Evolutionary conservation across 1,140 invertebrate genomes (phyloP).

Genomic region (Eubasilissa regina): DNA sequence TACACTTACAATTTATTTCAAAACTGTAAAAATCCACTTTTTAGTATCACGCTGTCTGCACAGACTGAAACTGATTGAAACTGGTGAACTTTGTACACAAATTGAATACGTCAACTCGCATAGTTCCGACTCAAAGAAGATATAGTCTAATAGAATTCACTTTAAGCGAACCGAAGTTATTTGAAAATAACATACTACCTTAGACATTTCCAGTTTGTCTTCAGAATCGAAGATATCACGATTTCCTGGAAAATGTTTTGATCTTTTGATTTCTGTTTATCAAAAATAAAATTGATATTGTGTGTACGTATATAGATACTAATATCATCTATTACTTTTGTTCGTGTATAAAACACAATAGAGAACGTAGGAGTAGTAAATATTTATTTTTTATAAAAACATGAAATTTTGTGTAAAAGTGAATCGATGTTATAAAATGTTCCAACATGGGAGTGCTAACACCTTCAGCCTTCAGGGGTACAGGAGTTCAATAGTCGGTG

Average conservation of each 20-base stretch:
- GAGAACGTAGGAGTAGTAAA: too few species aligned
- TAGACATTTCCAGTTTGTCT: background rate
- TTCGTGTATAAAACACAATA: too few species aligned
- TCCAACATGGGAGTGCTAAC: background rate
- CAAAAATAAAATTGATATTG: too few species aligned
- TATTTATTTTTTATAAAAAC: too few species aligned
- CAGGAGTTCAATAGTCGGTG: conserved; percentile 10
- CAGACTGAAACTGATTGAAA: conserved; percentile 18
- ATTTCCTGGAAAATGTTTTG: background rate
- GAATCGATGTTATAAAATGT: conserved; percentile 6
- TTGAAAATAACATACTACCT: background rate
- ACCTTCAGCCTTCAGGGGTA: background rate
- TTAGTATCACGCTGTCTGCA: conserved; percentile 6
- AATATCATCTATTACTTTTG: too few species aligned
- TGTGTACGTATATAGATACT: too few species aligned
- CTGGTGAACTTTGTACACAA: conserved; percentile 1
- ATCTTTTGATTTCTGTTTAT: background rate
- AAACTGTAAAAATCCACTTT: background rate
- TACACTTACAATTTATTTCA: background rate
- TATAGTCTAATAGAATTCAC: conserved; percentile 5
- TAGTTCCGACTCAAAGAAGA: background rate
- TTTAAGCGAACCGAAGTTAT: conserved; percentile 8
- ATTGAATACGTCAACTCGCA: conserved; percentile 9
- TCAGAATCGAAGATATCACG: background rate
- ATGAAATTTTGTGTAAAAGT: background rate